phyloP scores from a whole-genome alignment of 2,113 vertebrate genomes.

The Cyanoliseus patagonus region DNA sequence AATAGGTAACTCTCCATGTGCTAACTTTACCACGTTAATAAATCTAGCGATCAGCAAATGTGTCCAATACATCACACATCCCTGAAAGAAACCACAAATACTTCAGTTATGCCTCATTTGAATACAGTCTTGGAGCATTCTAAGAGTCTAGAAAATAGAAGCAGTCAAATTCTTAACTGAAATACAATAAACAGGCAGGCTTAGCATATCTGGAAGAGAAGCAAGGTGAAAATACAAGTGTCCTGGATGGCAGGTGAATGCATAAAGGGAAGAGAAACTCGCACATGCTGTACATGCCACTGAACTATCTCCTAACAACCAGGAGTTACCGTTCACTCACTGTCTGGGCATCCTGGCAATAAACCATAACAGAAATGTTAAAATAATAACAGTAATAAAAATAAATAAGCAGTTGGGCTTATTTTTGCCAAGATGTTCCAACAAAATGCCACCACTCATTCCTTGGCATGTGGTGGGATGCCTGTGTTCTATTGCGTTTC shows the following conservation, averaged over 20 bases:
- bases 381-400: conserved; percentile 36
- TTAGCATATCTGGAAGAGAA: not conserved
- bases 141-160: not conserved
- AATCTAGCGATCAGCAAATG: not conserved
- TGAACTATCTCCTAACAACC: accelerated
- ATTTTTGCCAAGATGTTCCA: conserved; percentile 16
- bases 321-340: not conserved
- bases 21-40: not conserved
- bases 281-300: not conserved
- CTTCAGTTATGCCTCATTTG: not conserved
- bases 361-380: conserved; percentile 47
- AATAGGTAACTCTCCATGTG: not conserved
- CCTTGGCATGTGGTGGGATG: not conserved
- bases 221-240: not conserved
- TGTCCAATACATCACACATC: not conserved
- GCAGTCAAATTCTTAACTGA: not conserved
- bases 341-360: conserved; percentile 20
- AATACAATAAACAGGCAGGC: not conserved
- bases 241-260: not conserved
- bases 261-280: not conserved
- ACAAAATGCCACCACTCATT: conserved; percentile 4
- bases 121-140: not conserved
- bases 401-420: not conserved
- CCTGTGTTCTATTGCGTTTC: not conserved
- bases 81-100: conserved; percentile 4